These are phyloP conservation scores for Xestia sexstrigata DNA, from an alignment of 2,888 invertebrate genomes.

Conservation along the genomic window DNA sequence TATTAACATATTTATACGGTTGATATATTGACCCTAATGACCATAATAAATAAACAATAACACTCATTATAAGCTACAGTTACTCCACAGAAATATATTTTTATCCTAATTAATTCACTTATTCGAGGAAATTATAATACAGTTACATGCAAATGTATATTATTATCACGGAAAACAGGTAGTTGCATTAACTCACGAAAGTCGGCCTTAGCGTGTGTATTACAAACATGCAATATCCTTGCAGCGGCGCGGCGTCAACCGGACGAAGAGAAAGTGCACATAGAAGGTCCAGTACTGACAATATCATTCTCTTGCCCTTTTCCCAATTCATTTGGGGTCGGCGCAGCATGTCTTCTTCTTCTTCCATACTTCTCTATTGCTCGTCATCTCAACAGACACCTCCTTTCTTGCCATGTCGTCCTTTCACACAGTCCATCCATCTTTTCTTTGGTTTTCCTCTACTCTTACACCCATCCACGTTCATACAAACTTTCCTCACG, in stretches of 20 bases:
- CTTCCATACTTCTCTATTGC: too few relatives aligned
- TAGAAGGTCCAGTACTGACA: conserved; percentile 18
- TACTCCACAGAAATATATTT: conserved; percentile 44
- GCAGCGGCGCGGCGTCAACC: conserved; percentile 70
- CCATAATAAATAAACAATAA: conserved; percentile 47
- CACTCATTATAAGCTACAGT: conserved; percentile 31
- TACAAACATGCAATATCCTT: conserved; percentile 67
- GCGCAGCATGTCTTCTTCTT: too few relatives aligned
- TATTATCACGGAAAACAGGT: conserved; percentile 57
- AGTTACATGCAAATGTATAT: conserved; percentile 57
- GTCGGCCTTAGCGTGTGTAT: conserved; percentile 51
- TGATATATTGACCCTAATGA: conserved; percentile 38
- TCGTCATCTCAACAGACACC: too few relatives aligned
- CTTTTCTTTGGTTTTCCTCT: too few relatives aligned
- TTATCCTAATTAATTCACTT: conserved; percentile 47
- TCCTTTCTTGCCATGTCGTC: too few relatives aligned
- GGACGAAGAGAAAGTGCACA: conserved; percentile 18
- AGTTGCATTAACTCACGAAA: conserved; percentile 54
- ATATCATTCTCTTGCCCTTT: too few relatives aligned
- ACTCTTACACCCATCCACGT: too few relatives aligned
- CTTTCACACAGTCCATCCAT: too few relatives aligned
- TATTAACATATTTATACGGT: conserved; percentile 24
- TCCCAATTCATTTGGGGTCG: too few relatives aligned
- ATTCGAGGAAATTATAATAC: conserved; percentile 51
- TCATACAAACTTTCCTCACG: too few relatives aligned